phyloP scores from a whole-genome alignment of 2,888 invertebrate genomes.

The Minunthozetes semirufus region DNA sequence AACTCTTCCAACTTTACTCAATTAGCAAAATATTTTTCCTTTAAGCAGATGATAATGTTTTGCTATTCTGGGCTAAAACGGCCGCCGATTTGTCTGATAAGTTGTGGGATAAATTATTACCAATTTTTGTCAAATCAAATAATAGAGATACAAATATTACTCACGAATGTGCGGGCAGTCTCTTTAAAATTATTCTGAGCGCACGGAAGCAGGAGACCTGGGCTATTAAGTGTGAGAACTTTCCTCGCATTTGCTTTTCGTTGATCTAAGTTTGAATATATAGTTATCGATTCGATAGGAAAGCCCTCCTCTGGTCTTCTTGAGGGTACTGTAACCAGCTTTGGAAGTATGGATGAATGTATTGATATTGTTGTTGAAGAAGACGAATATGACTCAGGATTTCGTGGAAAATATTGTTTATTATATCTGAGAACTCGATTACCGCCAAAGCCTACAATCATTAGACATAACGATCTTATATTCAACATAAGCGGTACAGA shows the following conservation, averaged over 20 bases:
- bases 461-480: neutral
- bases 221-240: neutral
- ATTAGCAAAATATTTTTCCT: neutral
- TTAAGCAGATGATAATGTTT: neutral
- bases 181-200: neutral
- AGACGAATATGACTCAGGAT: conserved; percentile 8
- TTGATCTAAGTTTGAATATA: neutral
- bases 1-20: neutral
- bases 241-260: neutral
- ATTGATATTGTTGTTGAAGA: conserved; percentile 13
- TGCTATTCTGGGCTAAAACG: neutral
- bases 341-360: conserved; percentile 34
- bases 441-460: conserved; percentile 32
- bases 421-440: conserved; percentile 35
- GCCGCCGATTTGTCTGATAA: neutral
- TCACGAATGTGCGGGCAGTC: neutral
- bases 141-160: neutral
- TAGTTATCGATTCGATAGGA: conserved; percentile 37
- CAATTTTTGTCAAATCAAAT: neutral
- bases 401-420: conserved; percentile 37
- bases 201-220: neutral
- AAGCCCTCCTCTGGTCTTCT: conserved; percentile 34
- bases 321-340: conserved; percentile 31
- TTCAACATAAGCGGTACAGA: conserved; percentile 2
- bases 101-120: neutral